Conservation (phyloP, 2,797 vertebrate genomes). For the Rhabdophis nuchalis region DNA sequence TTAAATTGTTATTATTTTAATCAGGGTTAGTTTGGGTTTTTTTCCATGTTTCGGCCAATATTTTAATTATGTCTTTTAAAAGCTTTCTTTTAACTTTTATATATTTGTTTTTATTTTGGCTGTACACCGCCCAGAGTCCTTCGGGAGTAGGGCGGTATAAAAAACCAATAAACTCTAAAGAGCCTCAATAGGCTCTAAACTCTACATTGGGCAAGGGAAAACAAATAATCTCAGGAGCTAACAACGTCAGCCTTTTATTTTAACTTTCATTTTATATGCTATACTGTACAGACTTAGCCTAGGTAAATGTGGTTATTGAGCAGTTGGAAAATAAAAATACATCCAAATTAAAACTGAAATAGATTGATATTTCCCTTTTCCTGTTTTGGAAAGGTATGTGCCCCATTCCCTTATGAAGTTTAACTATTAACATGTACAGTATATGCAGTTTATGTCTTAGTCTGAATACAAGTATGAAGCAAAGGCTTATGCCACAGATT, state of each 20-base stretch:
- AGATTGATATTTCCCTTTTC: neutral
- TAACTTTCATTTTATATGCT: neutral
- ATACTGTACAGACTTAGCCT: neutral
- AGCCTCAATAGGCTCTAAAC: too few relatives aligned
- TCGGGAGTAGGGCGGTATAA: too few relatives aligned
- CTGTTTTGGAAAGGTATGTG: neutral
- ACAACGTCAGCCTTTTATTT: neutral
- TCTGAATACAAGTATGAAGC: slow-evolving; percentile 35
- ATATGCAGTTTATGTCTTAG: neutral
- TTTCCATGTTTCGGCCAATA: too few relatives aligned
- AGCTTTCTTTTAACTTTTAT: too few relatives aligned
- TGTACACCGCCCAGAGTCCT: too few relatives aligned
- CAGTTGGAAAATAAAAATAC: neutral
- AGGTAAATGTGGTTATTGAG: neutral
- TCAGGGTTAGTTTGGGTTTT: too few relatives aligned
- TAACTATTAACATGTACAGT: neutral
- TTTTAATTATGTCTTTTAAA: too few relatives aligned
- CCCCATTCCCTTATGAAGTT: neutral
- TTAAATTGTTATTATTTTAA: too few relatives aligned
- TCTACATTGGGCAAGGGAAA: neutral
- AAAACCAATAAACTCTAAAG: too few relatives aligned
- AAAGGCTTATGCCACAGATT: slow-evolving; percentile 13
- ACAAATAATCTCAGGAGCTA: neutral
- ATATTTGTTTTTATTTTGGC: too few relatives aligned
- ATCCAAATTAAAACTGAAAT: neutral